Conservation (phyloP, 2,797 vertebrate species). For the Pampus argenteus region DNA sequence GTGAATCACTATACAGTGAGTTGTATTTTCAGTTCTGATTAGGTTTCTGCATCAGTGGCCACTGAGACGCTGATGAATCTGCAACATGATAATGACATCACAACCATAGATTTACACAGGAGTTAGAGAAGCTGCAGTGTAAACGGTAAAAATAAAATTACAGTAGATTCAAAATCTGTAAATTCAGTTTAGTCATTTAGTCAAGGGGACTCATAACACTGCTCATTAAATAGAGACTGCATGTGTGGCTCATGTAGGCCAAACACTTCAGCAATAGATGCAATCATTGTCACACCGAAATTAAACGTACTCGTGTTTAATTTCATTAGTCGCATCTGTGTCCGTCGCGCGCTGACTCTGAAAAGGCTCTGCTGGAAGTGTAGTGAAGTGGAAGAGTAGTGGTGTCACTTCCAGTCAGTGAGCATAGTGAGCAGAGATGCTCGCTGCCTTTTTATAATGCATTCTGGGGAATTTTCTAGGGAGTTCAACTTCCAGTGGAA, state of each 20-base stretch:
- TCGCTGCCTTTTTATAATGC: constrained; percentile 32
- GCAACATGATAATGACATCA: constrained; percentile 5
- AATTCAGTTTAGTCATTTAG: neutral
- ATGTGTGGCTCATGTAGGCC: constrained; percentile 9
- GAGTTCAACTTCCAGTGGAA: constrained; percentile 1
- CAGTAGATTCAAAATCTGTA: neutral
- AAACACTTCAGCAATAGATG: constrained; percentile 12
- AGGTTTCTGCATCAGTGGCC: constrained; percentile 33
- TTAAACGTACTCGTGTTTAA: constrained; percentile 5
- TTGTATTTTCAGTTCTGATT: constrained; percentile 16
- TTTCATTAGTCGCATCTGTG: constrained; percentile 34
- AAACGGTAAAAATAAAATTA: neutral
- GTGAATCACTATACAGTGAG: constrained; percentile 26
- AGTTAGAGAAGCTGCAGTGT: neutral
- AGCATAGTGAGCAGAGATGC: constrained; percentile 20
- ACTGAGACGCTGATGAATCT: constrained; percentile 13
- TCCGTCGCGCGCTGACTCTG: neutral
- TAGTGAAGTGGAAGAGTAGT: constrained; percentile 44
- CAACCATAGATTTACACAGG: neutral
- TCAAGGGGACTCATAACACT: neutral
- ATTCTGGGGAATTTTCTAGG: constrained; percentile 48
- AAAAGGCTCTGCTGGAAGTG: constrained; percentile 6
- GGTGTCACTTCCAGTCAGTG: constrained; percentile 64
- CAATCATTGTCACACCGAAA: constrained; percentile 11
- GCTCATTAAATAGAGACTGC: constrained; percentile 1